These are phyloP conservation scores for Malaclemys terrapin DNA, from an alignment of 2,113 vertebrate species.

Conservation along the genomic window DNA sequence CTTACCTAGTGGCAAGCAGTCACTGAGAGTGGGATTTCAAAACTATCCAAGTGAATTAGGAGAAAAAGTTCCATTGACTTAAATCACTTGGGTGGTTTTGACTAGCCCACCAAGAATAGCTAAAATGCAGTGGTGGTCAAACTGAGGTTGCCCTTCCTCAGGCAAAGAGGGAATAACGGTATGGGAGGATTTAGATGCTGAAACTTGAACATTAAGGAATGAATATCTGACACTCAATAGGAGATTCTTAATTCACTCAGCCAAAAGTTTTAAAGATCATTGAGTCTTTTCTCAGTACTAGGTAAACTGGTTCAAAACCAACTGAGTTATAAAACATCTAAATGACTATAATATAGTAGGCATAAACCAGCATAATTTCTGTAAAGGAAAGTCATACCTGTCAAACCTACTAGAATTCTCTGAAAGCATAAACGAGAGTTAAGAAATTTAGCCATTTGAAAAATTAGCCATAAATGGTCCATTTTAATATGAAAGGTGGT, in stretches of 20 bases:
- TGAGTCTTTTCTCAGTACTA: neutral
- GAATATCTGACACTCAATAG: neutral
- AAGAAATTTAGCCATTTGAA: neutral
- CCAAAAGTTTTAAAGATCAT: neutral
- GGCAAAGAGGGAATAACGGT: neutral
- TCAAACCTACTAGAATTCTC: neutral
- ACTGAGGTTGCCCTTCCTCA: neutral
- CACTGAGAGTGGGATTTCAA: neutral
- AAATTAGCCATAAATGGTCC: neutral
- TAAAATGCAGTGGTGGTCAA: neutral
- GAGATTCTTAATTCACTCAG: neutral
- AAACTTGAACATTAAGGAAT: neutral
- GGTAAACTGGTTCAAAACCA: neutral
- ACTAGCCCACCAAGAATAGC: neutral
- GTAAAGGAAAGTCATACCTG: conserved; percentile 12
- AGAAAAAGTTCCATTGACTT: neutral
- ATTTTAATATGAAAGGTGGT: neutral
- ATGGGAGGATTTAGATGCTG: neutral
- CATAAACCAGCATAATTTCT: neutral
- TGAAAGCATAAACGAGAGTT: neutral
- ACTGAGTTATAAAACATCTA: neutral
- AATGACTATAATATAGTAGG: neutral
- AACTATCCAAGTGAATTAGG: neutral
- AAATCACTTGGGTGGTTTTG: neutral
- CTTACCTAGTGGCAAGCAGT: neutral